These are phyloP conservation scores for Drosophila arizonae DNA, from an alignment of 1,140 invertebrate genomes.

Conservation along the genomic window DNA sequence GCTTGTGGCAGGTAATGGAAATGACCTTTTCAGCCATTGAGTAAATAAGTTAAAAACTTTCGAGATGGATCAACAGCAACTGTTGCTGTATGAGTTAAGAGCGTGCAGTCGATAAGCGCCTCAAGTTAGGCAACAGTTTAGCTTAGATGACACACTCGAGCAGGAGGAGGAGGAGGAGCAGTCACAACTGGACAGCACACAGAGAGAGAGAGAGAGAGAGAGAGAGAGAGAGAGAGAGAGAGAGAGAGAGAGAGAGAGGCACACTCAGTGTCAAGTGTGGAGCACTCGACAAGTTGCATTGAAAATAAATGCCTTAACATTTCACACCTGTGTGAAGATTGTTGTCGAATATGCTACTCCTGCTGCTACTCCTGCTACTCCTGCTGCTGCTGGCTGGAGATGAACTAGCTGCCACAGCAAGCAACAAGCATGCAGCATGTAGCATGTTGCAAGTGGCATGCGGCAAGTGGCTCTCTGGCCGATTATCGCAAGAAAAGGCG, in stretches of 20 bases:
- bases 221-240: no score
- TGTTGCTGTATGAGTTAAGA: neutral
- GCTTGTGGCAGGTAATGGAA: no score
- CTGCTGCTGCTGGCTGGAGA: neutral
- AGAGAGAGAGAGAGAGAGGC: no score
- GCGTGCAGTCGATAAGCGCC: slow-evolving; percentile 13
- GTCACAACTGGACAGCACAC: slow-evolving; percentile 1
- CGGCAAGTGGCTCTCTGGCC: slow-evolving; percentile 35
- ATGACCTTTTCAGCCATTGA: neutral
- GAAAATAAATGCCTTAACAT: slow-evolving; percentile 38
- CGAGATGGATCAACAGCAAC: no score
- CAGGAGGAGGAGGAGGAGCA: no score
- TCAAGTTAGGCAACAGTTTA: slow-evolving; percentile 40
- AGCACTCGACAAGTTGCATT: slow-evolving; percentile 36
- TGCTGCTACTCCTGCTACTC: neutral
- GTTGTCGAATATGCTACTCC: neutral
- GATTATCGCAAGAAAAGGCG: slow-evolving; percentile 46
- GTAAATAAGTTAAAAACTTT: slow-evolving; percentile 14
- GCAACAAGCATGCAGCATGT: neutral
- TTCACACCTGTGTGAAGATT: slow-evolving; percentile 38
- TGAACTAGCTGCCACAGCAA: slow-evolving; percentile 3
- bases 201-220: neutral
- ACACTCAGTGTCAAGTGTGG: slow-evolving; percentile 14
- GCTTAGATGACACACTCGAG: slow-evolving; percentile 25
- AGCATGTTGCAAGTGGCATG: slow-evolving; percentile 18